Evolutionary conservation across 1,140 invertebrate species (phyloP).

Genomic region (Eumeta japonica): DNA sequence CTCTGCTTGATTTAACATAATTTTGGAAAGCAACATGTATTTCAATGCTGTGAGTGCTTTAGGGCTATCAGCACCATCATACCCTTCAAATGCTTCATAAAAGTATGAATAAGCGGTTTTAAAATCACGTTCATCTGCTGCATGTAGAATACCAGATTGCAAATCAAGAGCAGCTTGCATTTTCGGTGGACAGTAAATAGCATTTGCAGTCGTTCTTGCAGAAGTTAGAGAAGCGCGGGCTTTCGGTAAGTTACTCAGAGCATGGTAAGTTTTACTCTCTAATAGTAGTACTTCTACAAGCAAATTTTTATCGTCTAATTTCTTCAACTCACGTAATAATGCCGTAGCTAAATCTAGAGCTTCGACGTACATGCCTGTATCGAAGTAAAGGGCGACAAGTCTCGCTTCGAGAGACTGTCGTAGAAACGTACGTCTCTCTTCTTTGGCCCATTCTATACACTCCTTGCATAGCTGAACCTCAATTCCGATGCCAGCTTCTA

Average conservation of each 20-base stretch:
- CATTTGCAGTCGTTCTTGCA: conserved; percentile 97
- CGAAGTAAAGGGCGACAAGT: conserved; percentile 91
- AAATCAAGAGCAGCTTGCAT: conserved; percentile 95
- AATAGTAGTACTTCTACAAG: conserved; percentile 94
- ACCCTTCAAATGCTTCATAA: conserved; percentile 99
- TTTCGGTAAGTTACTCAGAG: conserved; percentile 94
- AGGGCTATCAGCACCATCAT: conserved; percentile 90
- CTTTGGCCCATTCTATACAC: conserved; percentile 99
- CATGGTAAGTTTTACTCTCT: conserved; percentile 99
- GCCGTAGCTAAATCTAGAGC: conserved; percentile 80
- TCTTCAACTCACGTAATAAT: conserved; percentile 93
- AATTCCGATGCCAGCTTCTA: conserved; percentile 90
- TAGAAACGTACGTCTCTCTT: conserved; percentile 94
- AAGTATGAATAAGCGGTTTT: conserved; percentile 99
- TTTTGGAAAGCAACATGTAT: conserved; percentile 99
- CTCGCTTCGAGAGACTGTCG: conserved; percentile 93
- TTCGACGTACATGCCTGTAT: conserved; percentile 86
- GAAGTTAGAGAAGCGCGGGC: conserved; percentile 96
- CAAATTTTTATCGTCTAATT: conserved; percentile 98
- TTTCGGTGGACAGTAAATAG: conserved; percentile 98
- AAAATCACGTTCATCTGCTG: conserved; percentile 98
- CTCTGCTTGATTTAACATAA: conserved; percentile 94
- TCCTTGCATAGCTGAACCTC: conserved; percentile 91
- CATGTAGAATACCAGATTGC: conserved; percentile 97
- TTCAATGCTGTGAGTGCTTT: conserved; percentile 94